Evolutionary conservation across 2,113 vertebrate species (phyloP).

Genomic region (Ochotona princeps): DNA sequence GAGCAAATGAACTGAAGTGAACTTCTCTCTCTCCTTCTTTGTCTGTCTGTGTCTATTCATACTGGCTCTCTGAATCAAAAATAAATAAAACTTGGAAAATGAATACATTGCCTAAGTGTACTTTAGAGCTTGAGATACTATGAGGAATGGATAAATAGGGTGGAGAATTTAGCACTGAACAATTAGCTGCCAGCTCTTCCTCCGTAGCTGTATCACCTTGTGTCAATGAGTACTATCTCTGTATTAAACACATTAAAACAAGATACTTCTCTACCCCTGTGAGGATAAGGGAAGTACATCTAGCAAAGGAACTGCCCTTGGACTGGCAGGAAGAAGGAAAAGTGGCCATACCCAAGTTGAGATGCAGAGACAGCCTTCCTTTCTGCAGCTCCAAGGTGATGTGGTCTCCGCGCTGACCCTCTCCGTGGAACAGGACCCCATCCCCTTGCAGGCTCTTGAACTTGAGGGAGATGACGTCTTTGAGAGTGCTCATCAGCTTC

Average conservation of each 20-base stretch:
- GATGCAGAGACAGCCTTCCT: constrained; percentile 92
- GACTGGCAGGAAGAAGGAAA: accelerated
- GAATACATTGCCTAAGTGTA: background rate
- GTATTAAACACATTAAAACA: background rate
- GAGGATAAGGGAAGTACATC: background rate
- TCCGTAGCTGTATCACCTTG: background rate
- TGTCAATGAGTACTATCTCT: background rate
- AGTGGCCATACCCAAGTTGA: constrained; percentile 92
- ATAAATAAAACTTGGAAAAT: too few species aligned
- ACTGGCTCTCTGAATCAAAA: too few species aligned
- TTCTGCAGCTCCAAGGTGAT: constrained; percentile 96
- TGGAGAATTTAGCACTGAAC: background rate
- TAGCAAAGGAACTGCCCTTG: accelerated
- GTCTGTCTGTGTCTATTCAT: too few species aligned
- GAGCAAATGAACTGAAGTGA: constrained; percentile 15
- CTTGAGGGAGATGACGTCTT: constrained; percentile 96
- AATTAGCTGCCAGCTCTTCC: background rate
- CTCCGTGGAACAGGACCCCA: constrained; percentile 96
- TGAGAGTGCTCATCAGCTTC: constrained; percentile 97
- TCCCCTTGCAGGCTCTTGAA: constrained; percentile 97
- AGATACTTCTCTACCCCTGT: background rate
- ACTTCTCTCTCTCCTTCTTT: background rate
- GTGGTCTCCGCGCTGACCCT: constrained; percentile 96
- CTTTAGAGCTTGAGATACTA: background rate
- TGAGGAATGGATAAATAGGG: background rate